Conservation (phyloP, 2,888 invertebrate species). For the Strigamia maritima region DNA sequence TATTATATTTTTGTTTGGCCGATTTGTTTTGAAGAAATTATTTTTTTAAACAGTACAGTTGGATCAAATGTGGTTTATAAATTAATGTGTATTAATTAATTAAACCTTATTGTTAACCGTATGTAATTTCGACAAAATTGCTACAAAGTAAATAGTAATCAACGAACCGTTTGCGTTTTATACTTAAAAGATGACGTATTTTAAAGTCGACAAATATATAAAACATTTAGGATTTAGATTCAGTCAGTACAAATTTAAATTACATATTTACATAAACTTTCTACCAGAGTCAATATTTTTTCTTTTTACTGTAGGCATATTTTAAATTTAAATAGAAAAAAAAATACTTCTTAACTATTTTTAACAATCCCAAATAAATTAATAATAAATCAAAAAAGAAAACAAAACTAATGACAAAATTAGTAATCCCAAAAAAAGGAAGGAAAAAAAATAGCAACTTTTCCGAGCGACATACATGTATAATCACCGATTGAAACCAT, state of each 20-base stretch:
- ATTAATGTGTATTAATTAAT: no score
- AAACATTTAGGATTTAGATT: neutral
- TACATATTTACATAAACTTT: neutral
- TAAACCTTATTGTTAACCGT: no score
- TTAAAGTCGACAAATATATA: neutral
- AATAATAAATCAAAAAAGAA: neutral
- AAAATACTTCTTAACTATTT: neutral
- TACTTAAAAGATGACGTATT: neutral
- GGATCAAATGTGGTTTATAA: neutral
- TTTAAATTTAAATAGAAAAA: neutral
- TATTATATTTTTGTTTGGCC: no score
- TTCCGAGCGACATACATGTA: no score
- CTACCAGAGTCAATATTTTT: neutral
- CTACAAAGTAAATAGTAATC: no score
- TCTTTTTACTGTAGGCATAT: neutral
- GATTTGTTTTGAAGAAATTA: neutral
- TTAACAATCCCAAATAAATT: neutral
- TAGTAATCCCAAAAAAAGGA: neutral
- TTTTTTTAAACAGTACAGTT: neutral
- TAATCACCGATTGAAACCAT: neutral
- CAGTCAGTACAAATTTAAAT: neutral
- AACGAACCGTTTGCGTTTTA: neutral
- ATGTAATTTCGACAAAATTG: no score
- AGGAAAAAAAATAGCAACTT: neutral
- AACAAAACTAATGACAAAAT: neutral